A percentile compares a stretch with the other conserved stretches of the same genome.
Conservation (phyloP, 1,140 invertebrate genomes). For the silkworm (Bombyx mori) region ASM3026992v2 NC_085124.1:13966001-13966500, state of each 20-base stretch:
- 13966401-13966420: conserved; percentile 2
- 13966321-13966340: neutral
- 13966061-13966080: neutral
- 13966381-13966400: conserved; percentile 3
- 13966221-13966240: neutral
- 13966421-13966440: conserved; percentile 2
- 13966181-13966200: neutral
- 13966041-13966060: conserved; percentile 1
- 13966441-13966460: conserved; percentile 4
- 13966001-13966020: neutral
- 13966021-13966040: conserved; percentile 3
- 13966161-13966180: conserved; percentile 3
- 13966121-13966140: neutral
- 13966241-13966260: conserved; percentile 2
- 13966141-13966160: neutral
- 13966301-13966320: conserved; percentile 5
- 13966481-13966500: conserved; percentile 4
- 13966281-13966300: neutral
- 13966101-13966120: conserved; percentile 1
- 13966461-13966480: conserved; percentile 6
- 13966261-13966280: neutral
- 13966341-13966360: conserved; percentile 7
- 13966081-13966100: neutral
- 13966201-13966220: neutral
- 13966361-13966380: neutral